Base-by-base conservation (phyloP, 2,888 invertebrate genomes). In the Pecten maximus region DNA sequence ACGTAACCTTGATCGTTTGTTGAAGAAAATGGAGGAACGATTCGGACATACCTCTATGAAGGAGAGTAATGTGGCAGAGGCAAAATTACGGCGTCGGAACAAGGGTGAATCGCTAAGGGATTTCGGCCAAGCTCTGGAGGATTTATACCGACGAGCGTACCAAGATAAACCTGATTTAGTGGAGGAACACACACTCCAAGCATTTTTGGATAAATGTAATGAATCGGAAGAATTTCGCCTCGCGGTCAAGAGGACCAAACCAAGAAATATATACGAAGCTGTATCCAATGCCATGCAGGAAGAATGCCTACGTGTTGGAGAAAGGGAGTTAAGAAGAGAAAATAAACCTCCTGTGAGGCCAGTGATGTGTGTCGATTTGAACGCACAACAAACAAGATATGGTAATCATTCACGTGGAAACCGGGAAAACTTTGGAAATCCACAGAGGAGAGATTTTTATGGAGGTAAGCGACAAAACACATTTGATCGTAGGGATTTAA, bases 201-300 rank as follows among this genome's bases (percentile, higher is more conserved):
- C n/a, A 50, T 89, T 87, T 50, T 87, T 89, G 28, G 87, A 90
- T 40, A 88, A 90, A 48, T 90, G 90, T 40, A 50, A 60, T 89
- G 89, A 89, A 19, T 89, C 54, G 50, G 28, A 35, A 8, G 89
- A 90, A 4, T 90, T 88, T 40, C 23, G 90, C 23, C 28, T 88
- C n/a, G 54, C 88, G 16, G 88, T 88, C 39, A 90, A 90, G 74
- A 35, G 88, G 28, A 90, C 88, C 16, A 40, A 87, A 54, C 88
- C 88, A 60, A 90, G 16, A 35, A 54, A 40, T 50, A 88, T 23
- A 44, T 91, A 92, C 28, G 91, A 92, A 35, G 92, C 92, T 10
- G 89, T 89, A 60, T 90, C 88, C 44, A 40, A 87, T 60, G 91
- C 91, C 35, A 88, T 91, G 40, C 90, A 90, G 89, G 92, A 92